Base-by-base conservation (phyloP, 2,888 invertebrate species). In the Myathropa florea region DNA sequence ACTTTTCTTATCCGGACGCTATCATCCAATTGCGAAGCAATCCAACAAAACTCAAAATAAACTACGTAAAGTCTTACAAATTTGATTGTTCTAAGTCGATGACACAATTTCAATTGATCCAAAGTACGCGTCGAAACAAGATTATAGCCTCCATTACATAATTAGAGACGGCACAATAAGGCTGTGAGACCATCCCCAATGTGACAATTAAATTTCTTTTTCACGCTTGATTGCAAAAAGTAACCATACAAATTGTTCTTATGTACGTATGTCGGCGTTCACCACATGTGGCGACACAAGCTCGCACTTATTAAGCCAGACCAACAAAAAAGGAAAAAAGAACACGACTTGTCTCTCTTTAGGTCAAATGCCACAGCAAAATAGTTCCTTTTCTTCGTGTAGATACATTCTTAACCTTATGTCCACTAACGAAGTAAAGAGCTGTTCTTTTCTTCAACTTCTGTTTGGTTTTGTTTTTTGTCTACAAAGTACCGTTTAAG, bases 311-410 rank as follows among this genome's bases (percentile, higher is more conserved):
- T 26, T 23, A 60, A 24, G n/a, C 70, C 39, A 60, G 30, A 28
- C 24, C 14, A 26, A 33, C 2, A 55, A 67, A 73, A 70, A 36
- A 23, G 61, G 28, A 14, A 60, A 23, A 76, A 28, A 46, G 10
- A 71, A 57, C 12, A 65, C 26, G 53, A 79, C 64, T 65, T 73
- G 59, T 67, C 72, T 61, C 36, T 84, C 85, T 82, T 86, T 86
- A 78, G 85, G 85, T 86, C 85, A 82, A 82, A 86, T 82, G 85
- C 65, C 85, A 86, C 28, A 77, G 60, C 53, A 75, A 78, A 78
- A 78, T 70, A 82, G 85, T 75, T 78, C 73, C 70, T 86, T 78
- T 77, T 86, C 67, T 30, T 46, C 46, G 4, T 46, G 18, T 46
- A 18, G 46, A 46, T 24, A 67, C 65, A 73, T 86, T 82, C 77